Evolutionary conservation across 2,797 vertebrate species (phyloP), one percentile per base, ranked within the genome.

Genomic region (Chanos chanos): DNA sequence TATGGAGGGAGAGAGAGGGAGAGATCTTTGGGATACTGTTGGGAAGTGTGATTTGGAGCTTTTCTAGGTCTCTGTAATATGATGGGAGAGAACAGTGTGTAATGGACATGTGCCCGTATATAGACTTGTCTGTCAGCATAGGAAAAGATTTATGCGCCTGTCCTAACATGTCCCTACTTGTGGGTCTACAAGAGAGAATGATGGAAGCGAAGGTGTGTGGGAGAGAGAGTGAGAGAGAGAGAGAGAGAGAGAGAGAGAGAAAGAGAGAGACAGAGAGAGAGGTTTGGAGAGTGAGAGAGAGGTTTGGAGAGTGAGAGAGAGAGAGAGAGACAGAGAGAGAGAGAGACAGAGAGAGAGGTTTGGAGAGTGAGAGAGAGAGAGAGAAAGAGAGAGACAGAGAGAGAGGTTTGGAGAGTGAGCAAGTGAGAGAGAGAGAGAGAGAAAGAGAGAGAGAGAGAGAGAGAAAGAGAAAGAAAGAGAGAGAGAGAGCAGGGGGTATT

Each of bases 231-330:
- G 16, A 21, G 16, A n/a, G n/a, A 31, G 49, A 52, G 40, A 28
- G 52, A 41, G 47, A 53, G 27, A 21, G 16, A 41, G 45, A 60
- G 67, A 77, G 64, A 70, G 75, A 77, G 77, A 69, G 72, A 79
- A 56, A 66, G 75, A 77, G 39, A 69, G 72, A 73, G 85, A 75
- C 77, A 67, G 48, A 62, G 72, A 71, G 81, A 85, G 81, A 78
- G 80, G 66, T 78, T 61, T 44, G 76, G 47, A 75, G 77, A 64
- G 73, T 47, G 34, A 28, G 45, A 74, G 69, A 55, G 6, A 34
- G 16, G 21, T 16, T n/a, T n/a, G 31, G 49, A 52, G 40, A 28
- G 52, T 41, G 47, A 53, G 27, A 21, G 16, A 41, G 45, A 60
- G 67, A 77, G 64, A 70, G 75, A 77, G 77, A 69, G 72, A 79